Evolutionary conservation across 2,888 invertebrate species (phyloP), one percentile per base, ranked within the genome.

Genomic region (Gasteruption jaculator): DNA sequence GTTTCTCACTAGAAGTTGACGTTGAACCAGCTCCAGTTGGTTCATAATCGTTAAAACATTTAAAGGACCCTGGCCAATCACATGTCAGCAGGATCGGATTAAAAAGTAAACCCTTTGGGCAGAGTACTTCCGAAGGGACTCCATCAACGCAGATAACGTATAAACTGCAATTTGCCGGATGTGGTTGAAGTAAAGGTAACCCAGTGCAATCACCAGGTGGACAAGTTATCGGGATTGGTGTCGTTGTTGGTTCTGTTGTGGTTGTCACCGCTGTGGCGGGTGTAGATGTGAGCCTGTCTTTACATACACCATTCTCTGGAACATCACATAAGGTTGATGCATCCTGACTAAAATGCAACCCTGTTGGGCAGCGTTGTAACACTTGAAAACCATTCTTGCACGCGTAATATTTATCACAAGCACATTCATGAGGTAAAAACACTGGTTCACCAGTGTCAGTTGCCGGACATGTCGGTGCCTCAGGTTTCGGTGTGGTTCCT

Each of bases 91-190:
- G 3, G 3, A 38, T 1, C 0, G 50, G 40, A 36, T 58, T 61
- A 27, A 46, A 63, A 7, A 49, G 12, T 4, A 53, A 21, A 14
- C 41, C 43, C 18, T 22, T 12, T 2, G 48, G 46, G 43, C 53
- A 53, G 15, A 41, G 8, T 3, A 56, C 43, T 8, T 46, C 41
- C 2, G 24, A 2, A 15, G 54, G 52, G 4, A 12, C 4, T 1
- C 54, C 58, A 4, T 36, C 11, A 1, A 38, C 30, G 10, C 63
- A 62, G 19, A 50, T 37, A 29, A 55, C 58, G 34, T 53, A 62
- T 3, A 29, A 8, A 0, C 48, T 41, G 31, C 62, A 62, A 18
- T 53, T 38, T 1, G n/a, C 19, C 14, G 45, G 43, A 32, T 61
- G 49, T 1, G 53, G 22, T 12, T 43, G 5, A 7, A 46, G 43